A percentile compares a stretch with the other conserved stretches of the same genome.
These are phyloP conservation scores for Drosophila nr. medialis DNA, from an alignment of 2,888 invertebrate genomes.

Conservation along the genomic window DNA sequence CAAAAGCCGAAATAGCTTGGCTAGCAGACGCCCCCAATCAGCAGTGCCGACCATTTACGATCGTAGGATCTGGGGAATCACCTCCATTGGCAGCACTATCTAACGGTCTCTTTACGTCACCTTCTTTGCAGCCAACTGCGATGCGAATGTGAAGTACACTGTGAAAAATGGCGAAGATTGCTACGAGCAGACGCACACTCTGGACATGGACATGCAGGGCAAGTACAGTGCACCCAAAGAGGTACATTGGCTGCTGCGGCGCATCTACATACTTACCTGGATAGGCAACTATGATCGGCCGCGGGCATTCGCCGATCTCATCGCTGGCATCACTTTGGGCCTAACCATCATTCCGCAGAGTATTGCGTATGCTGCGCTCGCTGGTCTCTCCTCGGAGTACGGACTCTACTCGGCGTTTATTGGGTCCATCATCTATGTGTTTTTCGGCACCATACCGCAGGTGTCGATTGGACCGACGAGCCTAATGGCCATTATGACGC, in stretches of 20 bases:
- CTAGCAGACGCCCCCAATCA: background rate
- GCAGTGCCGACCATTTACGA: slow-evolving; percentile 62
- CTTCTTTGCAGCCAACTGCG: slow-evolving; percentile 61
- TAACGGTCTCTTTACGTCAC: background rate
- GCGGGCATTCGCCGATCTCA: slow-evolving; percentile 91
- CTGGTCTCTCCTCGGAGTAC: slow-evolving; percentile 94
- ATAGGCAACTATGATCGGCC: slow-evolving; percentile 89
- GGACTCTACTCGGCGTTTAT: slow-evolving; percentile 97
- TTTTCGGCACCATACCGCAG: slow-evolving; percentile 94
- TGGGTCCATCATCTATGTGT: slow-evolving; percentile 93
- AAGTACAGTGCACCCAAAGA: slow-evolving; percentile 70
- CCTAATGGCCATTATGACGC: slow-evolving; percentile 94
- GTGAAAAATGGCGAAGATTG: slow-evolving; percentile 59
- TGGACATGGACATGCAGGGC: slow-evolving; percentile 66
- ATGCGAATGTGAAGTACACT: slow-evolving; percentile 61
- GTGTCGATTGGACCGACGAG: slow-evolving; percentile 97
- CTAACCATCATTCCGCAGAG: slow-evolving; percentile 97
- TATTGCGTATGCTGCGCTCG: slow-evolving; percentile 94
- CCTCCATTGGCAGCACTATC: background rate
- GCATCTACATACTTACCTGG: slow-evolving; percentile 88
- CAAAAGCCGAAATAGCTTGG: slow-evolving; percentile 1
- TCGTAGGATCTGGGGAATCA: slow-evolving; percentile 53
- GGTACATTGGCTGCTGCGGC: slow-evolving; percentile 78
- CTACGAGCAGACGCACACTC: slow-evolving; percentile 45
- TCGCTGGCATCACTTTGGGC: slow-evolving; percentile 95